A percentile compares a stretch with the other conserved stretches of the same genome.
Evolutionary conservation across 2,888 invertebrate genomes (phyloP).

Genomic region (Conchocele bisecta): DNA sequence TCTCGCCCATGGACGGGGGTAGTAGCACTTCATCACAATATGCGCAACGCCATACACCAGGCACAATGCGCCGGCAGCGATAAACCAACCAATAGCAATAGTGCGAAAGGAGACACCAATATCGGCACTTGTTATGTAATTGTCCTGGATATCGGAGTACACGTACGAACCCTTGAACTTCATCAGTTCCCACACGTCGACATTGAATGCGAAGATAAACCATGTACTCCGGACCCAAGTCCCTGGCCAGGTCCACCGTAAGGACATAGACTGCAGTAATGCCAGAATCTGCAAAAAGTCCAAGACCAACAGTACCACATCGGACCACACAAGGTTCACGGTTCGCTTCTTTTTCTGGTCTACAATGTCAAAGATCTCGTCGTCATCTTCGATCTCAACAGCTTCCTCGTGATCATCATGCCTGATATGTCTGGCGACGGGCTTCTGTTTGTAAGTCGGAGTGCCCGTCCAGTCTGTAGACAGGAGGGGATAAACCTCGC

Average conservation of each 20-base stretch:
- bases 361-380: slow-evolving; percentile 67
- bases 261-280: slow-evolving; percentile 75
- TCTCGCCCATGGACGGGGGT: slow-evolving; percentile 69
- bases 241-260: slow-evolving; percentile 77
- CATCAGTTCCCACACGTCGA: slow-evolving; percentile 77
- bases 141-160: slow-evolving; percentile 68
- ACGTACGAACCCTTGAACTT: slow-evolving; percentile 68
- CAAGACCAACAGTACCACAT: slow-evolving; percentile 67
- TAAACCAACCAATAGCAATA: slow-evolving; percentile 70
- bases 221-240: slow-evolving; percentile 67
- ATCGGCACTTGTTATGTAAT: slow-evolving; percentile 66
- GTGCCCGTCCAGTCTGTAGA: slow-evolving; percentile 53
- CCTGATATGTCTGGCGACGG: slow-evolving; percentile 38
- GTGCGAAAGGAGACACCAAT: slow-evolving; percentile 67
- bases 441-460: slow-evolving; percentile 56
- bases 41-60: slow-evolving; percentile 61
- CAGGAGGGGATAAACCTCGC: slow-evolving; percentile 62
- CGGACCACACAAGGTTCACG: slow-evolving; percentile 72
- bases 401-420: slow-evolving; percentile 51
- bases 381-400: slow-evolving; percentile 60
- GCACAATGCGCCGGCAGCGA: slow-evolving; percentile 45
- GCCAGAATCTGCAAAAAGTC: slow-evolving; percentile 77
- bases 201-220: slow-evolving; percentile 74
- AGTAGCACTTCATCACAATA: slow-evolving; percentile 60
- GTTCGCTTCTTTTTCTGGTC: slow-evolving; percentile 67